Base-by-base conservation (phyloP, 1,140 invertebrate species). In the Caerostris darwini region DNA sequence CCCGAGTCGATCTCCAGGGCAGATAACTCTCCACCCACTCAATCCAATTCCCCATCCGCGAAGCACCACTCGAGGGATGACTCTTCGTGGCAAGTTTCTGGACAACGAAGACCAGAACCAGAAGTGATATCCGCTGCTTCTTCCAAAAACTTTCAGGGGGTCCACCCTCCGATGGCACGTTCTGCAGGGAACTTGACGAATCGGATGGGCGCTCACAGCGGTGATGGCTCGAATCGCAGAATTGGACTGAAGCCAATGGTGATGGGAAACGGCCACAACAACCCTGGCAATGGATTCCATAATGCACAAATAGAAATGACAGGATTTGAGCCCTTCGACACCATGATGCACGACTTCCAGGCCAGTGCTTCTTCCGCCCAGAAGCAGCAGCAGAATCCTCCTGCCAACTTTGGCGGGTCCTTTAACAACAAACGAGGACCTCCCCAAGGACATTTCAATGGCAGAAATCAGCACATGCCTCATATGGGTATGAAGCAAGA, bases 261-360 rank as follows among this genome's bases (percentile, higher is more conserved):
- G 34, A 83, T 90, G 19, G 61, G 17, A 7, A 61, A 83, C 7
- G 77, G 64, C 8, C 61, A 61, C 14, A 81, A 90, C n/a, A 71
- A 88, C n/a, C 54, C n/a, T 7, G 56, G 69, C 6, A 12, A 59
- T 19, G 57, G 67, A 17, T 94, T 94, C 56, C 90, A 94, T 34
- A 61, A 53, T 50, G 59, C 57, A 5, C 82, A 82, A 8, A 83
- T 94, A 90, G 93, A 94, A 34, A 10, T 90, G 5, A 90, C 93
- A 4, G 93, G 93, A 6, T 94, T 94, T n/a, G 93, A 94, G n/a
- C 93, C 93, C 17, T 94, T 94, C 54, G 92, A 94, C 82, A 67
- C 92, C 0, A 94, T 94, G 92, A 94, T 94, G 87, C 88, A 90
- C 8, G 93, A 94, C 0, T 50, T 90, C 10, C 54, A 58, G 7